Percentiles rank a stretch among this genome's conserved stretches.
These are phyloP conservation scores for Leucoma salicis DNA, from an alignment of 2,888 invertebrate species.

Conservation along the genomic window DNA sequence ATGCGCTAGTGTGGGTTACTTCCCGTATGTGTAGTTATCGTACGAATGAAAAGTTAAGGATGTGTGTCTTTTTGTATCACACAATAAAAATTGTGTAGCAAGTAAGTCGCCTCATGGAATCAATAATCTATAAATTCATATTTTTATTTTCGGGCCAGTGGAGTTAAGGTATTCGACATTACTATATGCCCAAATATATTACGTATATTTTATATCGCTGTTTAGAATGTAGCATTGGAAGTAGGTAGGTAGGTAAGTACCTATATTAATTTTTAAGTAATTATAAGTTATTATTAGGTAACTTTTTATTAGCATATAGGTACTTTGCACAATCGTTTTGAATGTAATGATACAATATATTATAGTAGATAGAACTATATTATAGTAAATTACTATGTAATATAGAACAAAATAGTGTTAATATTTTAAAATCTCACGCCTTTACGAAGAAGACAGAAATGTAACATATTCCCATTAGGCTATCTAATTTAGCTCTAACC, in stretches of 20 bases:
- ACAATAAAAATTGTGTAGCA: conserved; percentile 69
- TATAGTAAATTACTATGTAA: too few species aligned
- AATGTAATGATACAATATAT: too few species aligned
- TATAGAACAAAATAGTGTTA: too few species aligned
- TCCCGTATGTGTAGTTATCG: conserved; percentile 73
- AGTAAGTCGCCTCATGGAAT: conserved; percentile 58
- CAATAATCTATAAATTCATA: conserved; percentile 74
- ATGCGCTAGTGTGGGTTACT: conserved; percentile 61
- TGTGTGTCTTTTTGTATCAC: conserved; percentile 62
- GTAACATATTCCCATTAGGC: too few species aligned
- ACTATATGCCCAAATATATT: not conserved
- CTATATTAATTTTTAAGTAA: not conserved
- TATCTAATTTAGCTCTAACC: too few species aligned
- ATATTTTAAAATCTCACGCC: too few species aligned
- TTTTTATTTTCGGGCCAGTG: conserved; percentile 59
- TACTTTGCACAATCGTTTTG: not conserved
- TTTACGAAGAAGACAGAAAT: too few species aligned
- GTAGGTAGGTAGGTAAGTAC: not conserved
- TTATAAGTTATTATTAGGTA: not conserved
- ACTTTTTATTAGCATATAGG: not conserved
- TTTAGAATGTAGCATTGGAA: too few species aligned
- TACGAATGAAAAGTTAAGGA: conserved; percentile 44
- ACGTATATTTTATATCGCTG: not conserved
- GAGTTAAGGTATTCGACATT: conserved; percentile 12
- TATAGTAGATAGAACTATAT: too few species aligned